phyloP scores from a whole-genome alignment of 1,140 invertebrate species.

The Archegozetes longisetosus region DNA sequence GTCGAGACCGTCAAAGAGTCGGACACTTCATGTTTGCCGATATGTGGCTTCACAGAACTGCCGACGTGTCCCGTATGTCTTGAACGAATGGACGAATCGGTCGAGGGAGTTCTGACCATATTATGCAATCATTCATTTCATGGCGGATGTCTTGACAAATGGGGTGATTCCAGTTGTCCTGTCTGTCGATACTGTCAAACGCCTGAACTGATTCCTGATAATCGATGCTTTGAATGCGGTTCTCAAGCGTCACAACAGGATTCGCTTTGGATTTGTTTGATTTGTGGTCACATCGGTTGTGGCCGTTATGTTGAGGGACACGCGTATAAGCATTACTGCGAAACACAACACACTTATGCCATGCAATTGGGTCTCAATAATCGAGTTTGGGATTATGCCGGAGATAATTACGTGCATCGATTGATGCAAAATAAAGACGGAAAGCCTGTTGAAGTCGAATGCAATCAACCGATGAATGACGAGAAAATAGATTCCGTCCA shows the following conservation, averaged over 20 bases:
- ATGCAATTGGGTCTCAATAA: slow-evolving; percentile 72
- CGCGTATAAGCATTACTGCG: slow-evolving; percentile 68
- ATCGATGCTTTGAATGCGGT: slow-evolving; percentile 64
- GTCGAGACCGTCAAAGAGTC: slow-evolving; percentile 55
- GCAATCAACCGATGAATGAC: slow-evolving; percentile 16
- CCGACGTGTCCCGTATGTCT: slow-evolving; percentile 95
- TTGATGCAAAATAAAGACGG: slow-evolving; percentile 95
- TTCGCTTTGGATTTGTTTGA: slow-evolving; percentile 87
- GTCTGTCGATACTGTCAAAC: slow-evolving; percentile 73
- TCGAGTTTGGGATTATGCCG: slow-evolving; percentile 97
- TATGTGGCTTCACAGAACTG: slow-evolving; percentile 63
- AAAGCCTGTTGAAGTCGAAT: slow-evolving; percentile 65
- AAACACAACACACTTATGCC: slow-evolving; percentile 91
- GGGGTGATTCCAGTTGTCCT: slow-evolving; percentile 48
- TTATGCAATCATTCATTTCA: slow-evolving; percentile 98
- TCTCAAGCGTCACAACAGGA: slow-evolving; percentile 31
- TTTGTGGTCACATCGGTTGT: slow-evolving; percentile 96
- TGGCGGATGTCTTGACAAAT: slow-evolving; percentile 78
- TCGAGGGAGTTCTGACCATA: slow-evolving; percentile 92
- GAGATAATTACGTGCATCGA: slow-evolving; percentile 94
- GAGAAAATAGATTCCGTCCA: slow-evolving; percentile 23
- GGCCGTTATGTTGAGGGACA: slow-evolving; percentile 59
- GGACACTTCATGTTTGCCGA: slow-evolving; percentile 41
- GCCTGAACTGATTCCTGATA: slow-evolving; percentile 67
- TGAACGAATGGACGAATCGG: slow-evolving; percentile 86